A percentile compares a stretch with the other conserved stretches of the same genome.
Conservation (phyloP, 35 echinoderm and acorn worm species). For the Ptychodera flava region DNA sequence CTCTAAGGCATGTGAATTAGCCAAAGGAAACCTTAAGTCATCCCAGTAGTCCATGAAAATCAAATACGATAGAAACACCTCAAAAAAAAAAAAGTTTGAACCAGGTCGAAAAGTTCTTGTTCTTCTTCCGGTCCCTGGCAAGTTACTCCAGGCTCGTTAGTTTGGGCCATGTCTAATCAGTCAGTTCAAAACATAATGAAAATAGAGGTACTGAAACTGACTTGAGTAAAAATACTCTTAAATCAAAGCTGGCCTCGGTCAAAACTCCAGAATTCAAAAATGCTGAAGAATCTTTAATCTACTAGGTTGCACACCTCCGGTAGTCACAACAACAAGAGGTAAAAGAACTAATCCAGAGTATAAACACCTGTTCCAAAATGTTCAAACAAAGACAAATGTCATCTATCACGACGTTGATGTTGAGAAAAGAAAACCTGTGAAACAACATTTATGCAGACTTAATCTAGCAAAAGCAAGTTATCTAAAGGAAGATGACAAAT, state of each 20-base stretch:
- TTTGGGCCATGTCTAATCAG: constrained; percentile 35
- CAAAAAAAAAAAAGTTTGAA: constrained; percentile 19
- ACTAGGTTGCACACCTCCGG: background rate
- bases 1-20: too few relatives aligned
- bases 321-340: background rate
- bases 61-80: background rate
- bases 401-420: too few relatives aligned
- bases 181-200: background rate
- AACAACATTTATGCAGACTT: constrained; percentile 30
- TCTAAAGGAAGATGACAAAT: constrained; percentile 26
- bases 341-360: too few relatives aligned
- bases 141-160: constrained; percentile 29
- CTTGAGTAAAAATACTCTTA: too few relatives aligned
- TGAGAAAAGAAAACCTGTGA: constrained; percentile 9
- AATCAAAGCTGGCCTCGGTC: background rate
- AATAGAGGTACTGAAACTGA: too few relatives aligned
- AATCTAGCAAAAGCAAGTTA: constrained; percentile 18
- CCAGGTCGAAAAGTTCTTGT: too few relatives aligned
- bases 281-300: background rate
- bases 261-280: background rate
- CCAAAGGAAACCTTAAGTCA: too few relatives aligned
- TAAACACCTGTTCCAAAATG: background rate
- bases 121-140: too few relatives aligned
- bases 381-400: background rate
- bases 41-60: too few relatives aligned